phyloP scores from a whole-genome alignment of 2,888 invertebrate species.

The Leucoptera coffeella region DNA sequence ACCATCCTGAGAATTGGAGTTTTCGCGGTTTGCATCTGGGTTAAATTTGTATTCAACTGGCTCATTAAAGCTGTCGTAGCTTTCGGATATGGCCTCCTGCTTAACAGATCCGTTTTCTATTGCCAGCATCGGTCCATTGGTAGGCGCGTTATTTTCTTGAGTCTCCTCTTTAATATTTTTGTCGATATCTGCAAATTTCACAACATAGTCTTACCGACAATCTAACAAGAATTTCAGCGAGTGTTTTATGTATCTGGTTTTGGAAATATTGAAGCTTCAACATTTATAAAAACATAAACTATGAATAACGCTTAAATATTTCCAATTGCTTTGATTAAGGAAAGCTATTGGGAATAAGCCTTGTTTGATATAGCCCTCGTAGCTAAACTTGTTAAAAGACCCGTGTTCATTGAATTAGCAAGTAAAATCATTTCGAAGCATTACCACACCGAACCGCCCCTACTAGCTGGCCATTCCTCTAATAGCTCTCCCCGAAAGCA shows the following conservation, averaged over 20 bases:
- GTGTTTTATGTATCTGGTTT: too few relatives aligned
- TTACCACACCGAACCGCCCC: conserved; percentile 50
- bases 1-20: conserved; percentile 40
- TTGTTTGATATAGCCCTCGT: conserved; percentile 40
- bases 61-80: conserved; percentile 57
- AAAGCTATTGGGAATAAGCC: conserved; percentile 72
- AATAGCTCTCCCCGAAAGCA: conserved; percentile 57
- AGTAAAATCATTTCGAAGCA: conserved; percentile 30
- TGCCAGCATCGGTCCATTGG: conserved; percentile 39
- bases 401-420: conserved; percentile 25
- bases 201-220: too few relatives aligned
- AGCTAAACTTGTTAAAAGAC: conserved; percentile 19
- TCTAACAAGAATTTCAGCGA: too few relatives aligned
- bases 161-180: conserved; percentile 38
- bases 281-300: conserved; percentile 1
- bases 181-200: conserved; percentile 44
- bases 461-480: conserved; percentile 57
- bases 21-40: conserved; percentile 48
- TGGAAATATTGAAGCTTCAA: conserved; percentile 31
- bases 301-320: conserved; percentile 29
- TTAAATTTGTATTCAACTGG: conserved; percentile 62
- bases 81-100: conserved; percentile 38
- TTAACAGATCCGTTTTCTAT: conserved; percentile 47
- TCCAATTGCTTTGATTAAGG: conserved; percentile 55
- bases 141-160: conserved; percentile 23